Base-by-base conservation (phyloP, 2,113 vertebrate genomes). In the Lepidothrix coronata region DNA sequence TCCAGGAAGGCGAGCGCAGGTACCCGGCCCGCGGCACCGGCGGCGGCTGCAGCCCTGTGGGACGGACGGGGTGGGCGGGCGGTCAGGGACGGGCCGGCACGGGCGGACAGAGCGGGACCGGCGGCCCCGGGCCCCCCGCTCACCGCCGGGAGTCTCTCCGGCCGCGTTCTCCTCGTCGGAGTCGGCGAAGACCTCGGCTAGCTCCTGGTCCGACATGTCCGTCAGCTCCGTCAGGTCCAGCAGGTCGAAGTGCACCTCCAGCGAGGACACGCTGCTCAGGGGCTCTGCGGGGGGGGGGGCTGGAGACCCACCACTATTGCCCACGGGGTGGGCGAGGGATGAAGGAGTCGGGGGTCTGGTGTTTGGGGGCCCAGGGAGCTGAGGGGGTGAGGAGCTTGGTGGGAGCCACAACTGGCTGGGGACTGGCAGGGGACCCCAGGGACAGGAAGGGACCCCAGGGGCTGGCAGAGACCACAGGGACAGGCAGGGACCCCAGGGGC, bases 161-260 rank as follows among this genome's bases (percentile, higher is more conserved):
- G 98, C 97, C 17, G 33, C 89, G 77, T 98, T 99, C 94, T 99
- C 99, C 5, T 99, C 99, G 24, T 99, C 99, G 0, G 99, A 99
- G 93, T 99, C 99, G 1, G 97, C 99, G 39, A 99, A 99, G 63
- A 99, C 99, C 80, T 99, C 99, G 0, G 99, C 99, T 91, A 99
- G 98, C 96, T 99, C 99, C 95, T 99, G 99, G 97, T 99, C 99
- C 2, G 99, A 99, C 99, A 99, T 99, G 96, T 99, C 99, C 1
- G 99, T 99, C 91, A 99, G 96, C 97, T 99, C 99, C 0, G 99
- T 99, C 97, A 99, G 98, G 97, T 99, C 99, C 97, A 99, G 97
- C 57, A 99, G 98, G 98, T 99, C 99, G 68, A 99, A 99, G 97
- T 99, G 99, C 62, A 99, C 99, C 98, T 99, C 99, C 95, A 99